A percentile compares a stretch with the other conserved stretches of the same genome.
Evolutionary conservation across 2,113 vertebrate genomes (phyloP).

Genomic region (Sinocyclocheilus maitianheensis): DNA sequence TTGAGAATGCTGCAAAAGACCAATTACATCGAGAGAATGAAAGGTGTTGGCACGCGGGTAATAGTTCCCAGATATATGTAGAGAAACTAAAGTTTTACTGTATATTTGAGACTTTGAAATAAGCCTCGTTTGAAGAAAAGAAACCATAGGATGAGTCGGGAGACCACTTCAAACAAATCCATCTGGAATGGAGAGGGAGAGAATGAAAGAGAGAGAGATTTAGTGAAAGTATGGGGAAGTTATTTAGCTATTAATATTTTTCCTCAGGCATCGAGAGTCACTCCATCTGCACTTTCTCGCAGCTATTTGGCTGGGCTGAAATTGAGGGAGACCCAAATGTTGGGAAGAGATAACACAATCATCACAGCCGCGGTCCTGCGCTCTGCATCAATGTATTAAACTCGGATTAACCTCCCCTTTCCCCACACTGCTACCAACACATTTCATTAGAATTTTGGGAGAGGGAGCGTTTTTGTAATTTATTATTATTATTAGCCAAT

Average conservation of each 20-base stretch:
- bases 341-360: constrained; percentile 97
- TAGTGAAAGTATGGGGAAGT: constrained; percentile 96
- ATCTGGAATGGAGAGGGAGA: constrained; percentile 83
- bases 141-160: constrained; percentile 82
- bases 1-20: not conserved
- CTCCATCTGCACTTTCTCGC: constrained; percentile 91
- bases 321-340: constrained; percentile 98
- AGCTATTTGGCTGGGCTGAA: constrained; percentile 98
- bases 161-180: constrained; percentile 98
- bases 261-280: constrained; percentile 93
- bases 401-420: constrained; percentile 95
- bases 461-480: not conserved
- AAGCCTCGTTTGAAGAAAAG: constrained; percentile 81
- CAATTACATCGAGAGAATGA: not conserved
- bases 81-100: constrained; percentile 82
- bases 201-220: constrained; percentile 66
- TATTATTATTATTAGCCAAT: not conserved
- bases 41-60: not conserved
- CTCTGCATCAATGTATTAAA: constrained; percentile 93
- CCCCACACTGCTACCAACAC: constrained; percentile 76
- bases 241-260: constrained; percentile 99
- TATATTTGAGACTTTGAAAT: constrained; percentile 75
- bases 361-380: constrained; percentile 90
- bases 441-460: constrained; percentile 83
- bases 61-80: constrained; percentile 42